These are phyloP conservation scores for Cyclargus thomasi DNA, from an alignment of 1,140 invertebrate genomes.

Conservation along the genomic window DNA sequence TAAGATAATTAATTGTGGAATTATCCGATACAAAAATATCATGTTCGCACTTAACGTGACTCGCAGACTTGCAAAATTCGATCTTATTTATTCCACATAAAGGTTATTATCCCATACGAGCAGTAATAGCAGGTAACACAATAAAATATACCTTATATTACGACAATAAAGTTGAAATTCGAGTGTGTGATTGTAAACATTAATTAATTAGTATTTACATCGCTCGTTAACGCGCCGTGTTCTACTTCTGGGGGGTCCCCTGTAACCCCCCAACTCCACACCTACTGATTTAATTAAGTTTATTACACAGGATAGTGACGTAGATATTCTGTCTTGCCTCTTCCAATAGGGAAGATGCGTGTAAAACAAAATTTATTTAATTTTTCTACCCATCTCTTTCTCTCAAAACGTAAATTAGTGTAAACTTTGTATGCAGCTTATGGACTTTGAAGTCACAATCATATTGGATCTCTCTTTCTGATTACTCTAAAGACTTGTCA, in stretches of 20 bases:
- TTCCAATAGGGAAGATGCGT: too few relatives aligned
- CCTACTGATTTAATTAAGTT: background rate
- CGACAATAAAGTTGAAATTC: background rate
- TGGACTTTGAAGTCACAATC: too few relatives aligned
- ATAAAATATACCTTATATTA: background rate
- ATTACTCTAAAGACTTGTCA: too few relatives aligned
- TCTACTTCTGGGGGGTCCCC: background rate
- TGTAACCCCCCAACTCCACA: too few relatives aligned
- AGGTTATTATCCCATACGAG: background rate
- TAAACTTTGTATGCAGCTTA: too few relatives aligned
- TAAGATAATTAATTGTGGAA: background rate
- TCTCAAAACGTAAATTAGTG: too few relatives aligned
- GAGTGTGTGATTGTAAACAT: background rate
- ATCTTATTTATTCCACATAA: background rate
- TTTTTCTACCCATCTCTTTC: too few relatives aligned
- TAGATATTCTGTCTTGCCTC: background rate
- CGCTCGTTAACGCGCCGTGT: background rate
- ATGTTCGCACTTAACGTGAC: background rate
- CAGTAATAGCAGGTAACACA: background rate
- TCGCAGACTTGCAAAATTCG: background rate
- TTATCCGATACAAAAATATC: background rate
- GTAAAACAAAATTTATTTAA: too few relatives aligned
- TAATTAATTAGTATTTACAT: conserved; percentile 11
- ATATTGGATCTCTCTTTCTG: too few relatives aligned
- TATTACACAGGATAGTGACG: background rate